Conservation (phyloP, 2,888 invertebrate genomes). For the Eubasilissa splendida region DNA sequence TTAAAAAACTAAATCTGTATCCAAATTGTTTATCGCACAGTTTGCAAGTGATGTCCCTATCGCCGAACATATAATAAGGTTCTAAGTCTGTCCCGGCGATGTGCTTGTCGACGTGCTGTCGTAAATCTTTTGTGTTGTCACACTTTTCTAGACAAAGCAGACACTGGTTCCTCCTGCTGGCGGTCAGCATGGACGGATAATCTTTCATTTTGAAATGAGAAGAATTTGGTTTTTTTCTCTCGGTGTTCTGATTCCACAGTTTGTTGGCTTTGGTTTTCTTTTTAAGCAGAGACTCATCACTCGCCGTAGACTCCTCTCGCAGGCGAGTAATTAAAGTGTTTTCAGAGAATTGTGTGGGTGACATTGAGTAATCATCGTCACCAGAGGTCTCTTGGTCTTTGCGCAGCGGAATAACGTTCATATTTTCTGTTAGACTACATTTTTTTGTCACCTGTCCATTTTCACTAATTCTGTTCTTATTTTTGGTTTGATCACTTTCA, state of each 20-base stretch:
- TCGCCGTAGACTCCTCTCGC: conserved; percentile 13
- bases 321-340: conserved; percentile 1
- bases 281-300: neutral
- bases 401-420: neutral
- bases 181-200: conserved; percentile 51
- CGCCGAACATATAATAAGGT: conserved; percentile 55
- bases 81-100: conserved; percentile 52
- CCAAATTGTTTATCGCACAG: conserved; percentile 49
- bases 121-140: conserved; percentile 38
- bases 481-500: conserved; percentile 2
- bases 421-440: neutral
- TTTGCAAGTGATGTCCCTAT: conserved; percentile 53
- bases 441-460: too few relatives aligned
- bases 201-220: conserved; percentile 38
- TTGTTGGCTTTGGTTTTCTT: conserved; percentile 23
- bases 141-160: conserved; percentile 56
- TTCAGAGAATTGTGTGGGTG: neutral
- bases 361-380: neutral
- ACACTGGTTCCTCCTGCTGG: conserved; percentile 53
- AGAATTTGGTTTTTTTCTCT: conserved; percentile 26
- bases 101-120: conserved; percentile 53
- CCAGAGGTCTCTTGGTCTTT: neutral
- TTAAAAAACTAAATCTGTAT: conserved; percentile 53
- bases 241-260: conserved; percentile 3
- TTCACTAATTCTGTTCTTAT: neutral